Evolutionary conservation across 2,113 vertebrate genomes (phyloP).

Genomic region (Onychostruthus taczanowskii): DNA sequence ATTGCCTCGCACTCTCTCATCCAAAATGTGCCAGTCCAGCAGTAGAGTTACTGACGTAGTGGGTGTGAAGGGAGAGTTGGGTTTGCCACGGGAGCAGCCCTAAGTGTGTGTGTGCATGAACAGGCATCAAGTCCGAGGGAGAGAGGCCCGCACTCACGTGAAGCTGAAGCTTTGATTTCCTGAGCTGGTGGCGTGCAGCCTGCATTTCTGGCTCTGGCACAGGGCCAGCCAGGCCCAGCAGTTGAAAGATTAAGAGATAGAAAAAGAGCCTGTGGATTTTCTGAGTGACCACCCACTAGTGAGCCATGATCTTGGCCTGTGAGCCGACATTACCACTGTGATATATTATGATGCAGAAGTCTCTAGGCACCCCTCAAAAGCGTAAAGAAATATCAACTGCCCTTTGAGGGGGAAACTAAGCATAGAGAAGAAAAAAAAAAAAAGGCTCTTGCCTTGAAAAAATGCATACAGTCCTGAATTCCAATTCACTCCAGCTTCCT

Average conservation of each 20-base stretch:
- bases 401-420: neutral
- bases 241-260: conserved; percentile 41
- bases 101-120: neutral
- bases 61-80: neutral
- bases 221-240: neutral
- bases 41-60: neutral
- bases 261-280: conserved; percentile 28
- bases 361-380: neutral
- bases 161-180: conserved; percentile 42
- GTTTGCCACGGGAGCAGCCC: neutral
- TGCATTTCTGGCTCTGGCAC: neutral
- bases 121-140: neutral
- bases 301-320: neutral
- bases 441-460: conserved; percentile 3
- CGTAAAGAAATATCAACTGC: neutral
- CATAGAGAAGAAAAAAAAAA: neutral
- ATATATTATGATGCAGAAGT: conserved; percentile 4
- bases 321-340: neutral
- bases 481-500: conserved; percentile 34
- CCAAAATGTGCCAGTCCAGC: conserved; percentile 50
- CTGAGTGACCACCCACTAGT: conserved; percentile 55
- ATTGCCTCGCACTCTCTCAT: conserved; percentile 31
- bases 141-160: neutral
- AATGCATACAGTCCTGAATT: conserved; percentile 8
- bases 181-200: conserved; percentile 30